A percentile compares a stretch with the other conserved stretches of the same genome.
These are phyloP conservation scores for Chorisops tibialis DNA, from an alignment of 2,888 invertebrate species.

Conservation along the genomic window DNA sequence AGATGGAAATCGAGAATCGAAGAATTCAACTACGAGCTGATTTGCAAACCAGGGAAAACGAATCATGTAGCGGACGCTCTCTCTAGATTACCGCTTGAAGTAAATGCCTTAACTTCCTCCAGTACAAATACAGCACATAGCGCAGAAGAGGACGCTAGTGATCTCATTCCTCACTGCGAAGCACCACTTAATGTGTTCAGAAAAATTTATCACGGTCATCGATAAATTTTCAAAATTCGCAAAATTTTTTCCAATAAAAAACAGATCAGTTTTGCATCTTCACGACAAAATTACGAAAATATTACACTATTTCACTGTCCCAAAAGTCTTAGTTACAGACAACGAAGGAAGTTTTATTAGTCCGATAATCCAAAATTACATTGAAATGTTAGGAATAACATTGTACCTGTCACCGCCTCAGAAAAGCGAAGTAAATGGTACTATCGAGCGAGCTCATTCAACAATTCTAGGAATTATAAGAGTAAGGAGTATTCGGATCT, in stretches of 20 bases:
- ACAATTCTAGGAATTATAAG: conserved; percentile 22
- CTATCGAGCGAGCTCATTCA: too few species aligned
- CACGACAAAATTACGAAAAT: too few species aligned
- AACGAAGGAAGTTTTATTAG: conserved; percentile 20
- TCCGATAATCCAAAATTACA: conserved; percentile 1
- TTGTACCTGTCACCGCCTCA: too few species aligned
- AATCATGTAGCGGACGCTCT: neutral
- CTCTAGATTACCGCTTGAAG: too few species aligned
- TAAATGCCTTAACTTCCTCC: too few species aligned
- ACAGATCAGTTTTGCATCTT: too few species aligned
- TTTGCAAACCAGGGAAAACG: neutral
- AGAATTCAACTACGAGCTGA: neutral
- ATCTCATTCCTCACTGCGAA: conserved; percentile 6
- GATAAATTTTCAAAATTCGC: too few species aligned
- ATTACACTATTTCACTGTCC: conserved; percentile 24
- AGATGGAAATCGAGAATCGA: conserved; percentile 12
- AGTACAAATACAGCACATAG: neutral
- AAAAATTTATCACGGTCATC: too few species aligned
- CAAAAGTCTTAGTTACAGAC: conserved; percentile 9
- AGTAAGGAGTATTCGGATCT: conserved; percentile 18
- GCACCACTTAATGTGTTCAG: conserved; percentile 14
- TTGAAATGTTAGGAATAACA: conserved; percentile 5
- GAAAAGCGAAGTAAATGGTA: too few species aligned
- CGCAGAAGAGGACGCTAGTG: neutral
- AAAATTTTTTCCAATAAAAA: too few species aligned